Conservation (phyloP, 2,113 vertebrate genomes). For the Zosterops hypoxanthus region DNA sequence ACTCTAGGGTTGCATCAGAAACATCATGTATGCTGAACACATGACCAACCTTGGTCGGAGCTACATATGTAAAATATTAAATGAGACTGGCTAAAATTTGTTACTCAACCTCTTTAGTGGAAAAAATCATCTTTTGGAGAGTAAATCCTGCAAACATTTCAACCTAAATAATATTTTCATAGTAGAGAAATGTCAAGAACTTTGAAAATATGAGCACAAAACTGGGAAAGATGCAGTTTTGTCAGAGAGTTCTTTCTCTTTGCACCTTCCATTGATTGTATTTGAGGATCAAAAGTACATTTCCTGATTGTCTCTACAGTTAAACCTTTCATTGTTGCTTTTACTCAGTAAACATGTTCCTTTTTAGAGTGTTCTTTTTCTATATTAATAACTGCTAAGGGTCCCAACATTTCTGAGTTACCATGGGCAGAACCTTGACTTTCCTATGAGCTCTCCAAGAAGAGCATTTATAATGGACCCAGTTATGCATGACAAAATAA, state of each 20-base stretch:
- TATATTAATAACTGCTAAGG: background rate
- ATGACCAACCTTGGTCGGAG: background rate
- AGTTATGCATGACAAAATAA: background rate
- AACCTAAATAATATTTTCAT: background rate
- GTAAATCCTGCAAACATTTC: background rate
- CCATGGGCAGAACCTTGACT: background rate
- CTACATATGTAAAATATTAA: background rate
- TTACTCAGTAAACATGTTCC: background rate
- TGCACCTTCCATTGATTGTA: background rate
- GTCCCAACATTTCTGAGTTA: background rate
- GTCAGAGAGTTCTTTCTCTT: background rate
- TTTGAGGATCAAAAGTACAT: background rate
- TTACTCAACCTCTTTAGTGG: background rate
- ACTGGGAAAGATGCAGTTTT: background rate
- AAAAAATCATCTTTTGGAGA: background rate
- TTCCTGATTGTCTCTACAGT: background rate
- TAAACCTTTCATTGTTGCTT: background rate
- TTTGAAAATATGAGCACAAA: background rate
- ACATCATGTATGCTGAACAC: background rate
- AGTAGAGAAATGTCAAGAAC: background rate
- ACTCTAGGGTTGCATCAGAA: background rate
- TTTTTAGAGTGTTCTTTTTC: background rate
- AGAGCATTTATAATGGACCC: background rate
- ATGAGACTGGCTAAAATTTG: background rate
- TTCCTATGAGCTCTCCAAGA: background rate